Conservation (phyloP, 2,797 vertebrate species). For the Graptemys geographica region DNA sequence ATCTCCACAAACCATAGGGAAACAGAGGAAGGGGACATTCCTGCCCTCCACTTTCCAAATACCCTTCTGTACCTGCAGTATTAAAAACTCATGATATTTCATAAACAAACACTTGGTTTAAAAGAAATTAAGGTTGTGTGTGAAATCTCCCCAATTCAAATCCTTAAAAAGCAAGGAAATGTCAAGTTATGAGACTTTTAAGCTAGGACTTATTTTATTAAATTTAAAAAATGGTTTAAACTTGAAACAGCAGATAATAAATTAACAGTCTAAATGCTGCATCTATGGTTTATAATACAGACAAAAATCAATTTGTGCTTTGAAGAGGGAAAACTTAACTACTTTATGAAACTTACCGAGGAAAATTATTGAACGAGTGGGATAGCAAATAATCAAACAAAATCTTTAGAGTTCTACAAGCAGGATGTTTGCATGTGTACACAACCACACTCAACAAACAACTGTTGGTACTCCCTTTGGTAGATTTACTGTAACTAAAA, state of each 20-base stretch:
- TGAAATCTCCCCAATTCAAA: background rate
- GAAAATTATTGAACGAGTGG: background rate
- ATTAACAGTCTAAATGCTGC: background rate
- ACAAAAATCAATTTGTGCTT: background rate
- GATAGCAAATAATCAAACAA: background rate
- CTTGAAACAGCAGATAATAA: background rate
- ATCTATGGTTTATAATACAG: background rate
- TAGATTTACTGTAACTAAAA: background rate
- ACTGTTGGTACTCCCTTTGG: background rate
- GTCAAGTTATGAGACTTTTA: background rate
- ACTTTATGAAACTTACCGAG: background rate
- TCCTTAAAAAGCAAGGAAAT: background rate
- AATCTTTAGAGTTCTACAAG: slow-evolving; percentile 9
- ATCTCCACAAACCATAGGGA: background rate
- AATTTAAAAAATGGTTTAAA: background rate
- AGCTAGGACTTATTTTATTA: background rate
- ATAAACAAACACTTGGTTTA: background rate
- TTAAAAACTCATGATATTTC: background rate
- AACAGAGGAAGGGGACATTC: background rate
- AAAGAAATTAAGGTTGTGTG: background rate
- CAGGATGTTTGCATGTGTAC: background rate
- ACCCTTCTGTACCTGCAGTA: background rate
- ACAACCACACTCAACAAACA: background rate
- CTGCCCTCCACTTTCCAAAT: background rate
- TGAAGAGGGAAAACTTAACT: background rate